Evolutionary conservation across 2,888 invertebrate species (phyloP).

Genomic region (Dusona sp.): DNA sequence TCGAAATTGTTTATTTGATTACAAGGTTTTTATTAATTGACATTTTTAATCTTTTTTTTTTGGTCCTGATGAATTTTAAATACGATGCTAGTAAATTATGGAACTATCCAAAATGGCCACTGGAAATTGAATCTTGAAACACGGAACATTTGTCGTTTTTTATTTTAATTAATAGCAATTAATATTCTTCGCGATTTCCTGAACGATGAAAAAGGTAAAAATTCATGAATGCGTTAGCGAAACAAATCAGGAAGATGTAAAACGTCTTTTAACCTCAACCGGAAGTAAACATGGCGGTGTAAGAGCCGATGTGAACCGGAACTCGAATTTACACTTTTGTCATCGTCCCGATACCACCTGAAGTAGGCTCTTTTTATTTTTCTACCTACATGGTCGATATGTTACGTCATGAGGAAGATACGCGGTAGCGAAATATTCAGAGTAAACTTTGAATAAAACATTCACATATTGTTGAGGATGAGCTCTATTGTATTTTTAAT

Average conservation of each 20-base stretch:
- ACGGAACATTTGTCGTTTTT: neutral
- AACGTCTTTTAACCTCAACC: constrained; percentile 5
- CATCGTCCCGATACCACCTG: neutral
- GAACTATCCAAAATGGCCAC: neutral
- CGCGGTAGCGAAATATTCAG: neutral
- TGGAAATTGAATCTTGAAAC: neutral
- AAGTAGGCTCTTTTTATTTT: neutral
- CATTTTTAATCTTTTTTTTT: too few species aligned
- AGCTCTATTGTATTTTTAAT: constrained; percentile 42
- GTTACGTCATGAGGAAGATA: constrained; percentile 4
- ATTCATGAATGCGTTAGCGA: neutral
- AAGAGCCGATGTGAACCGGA: constrained; percentile 62
- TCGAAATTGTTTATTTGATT: neutral
- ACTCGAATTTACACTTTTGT: constrained; percentile 26
- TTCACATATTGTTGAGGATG: constrained; percentile 46
- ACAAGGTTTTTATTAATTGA: too few species aligned
- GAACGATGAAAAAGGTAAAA: neutral
- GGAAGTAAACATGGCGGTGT: constrained; percentile 38
- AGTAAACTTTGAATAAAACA: constrained; percentile 34
- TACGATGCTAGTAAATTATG: too few species aligned
- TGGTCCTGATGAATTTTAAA: too few species aligned
- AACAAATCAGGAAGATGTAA: neutral
- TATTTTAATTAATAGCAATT: neutral
- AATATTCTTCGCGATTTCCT: neutral
- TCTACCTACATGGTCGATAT: neutral